Evolutionary conservation across 2,888 invertebrate species (phyloP), one percentile per base, ranked within the genome.

Genomic region (Apeira syringaria): DNA sequence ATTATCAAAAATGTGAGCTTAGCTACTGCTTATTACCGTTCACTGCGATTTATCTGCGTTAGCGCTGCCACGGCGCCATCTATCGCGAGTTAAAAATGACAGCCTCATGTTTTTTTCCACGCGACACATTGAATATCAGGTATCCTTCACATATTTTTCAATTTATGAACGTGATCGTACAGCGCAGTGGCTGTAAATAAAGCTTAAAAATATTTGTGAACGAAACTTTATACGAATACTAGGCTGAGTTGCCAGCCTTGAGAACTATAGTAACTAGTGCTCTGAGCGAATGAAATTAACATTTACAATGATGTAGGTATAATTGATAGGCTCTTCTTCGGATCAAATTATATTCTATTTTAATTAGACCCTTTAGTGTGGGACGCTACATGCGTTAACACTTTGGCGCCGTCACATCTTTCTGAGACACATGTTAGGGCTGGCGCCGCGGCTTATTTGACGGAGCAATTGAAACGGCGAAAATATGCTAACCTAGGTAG

Each of bases 121-220:
- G 66, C 73, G 70, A 72, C 79, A 73, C 74, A 79, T 77, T 77
- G 75, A 77, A 81, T 80, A 80, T 77, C 66, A 57, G 59, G 64
- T 69, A 44, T 72, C 76, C 76, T 82, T 81, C 78, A 80, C 80
- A 82, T 82, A 82, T 80, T 83, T 84, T 82, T 84, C 82, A 84
- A 84, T 79, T 81, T 71, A 62, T 56, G 51, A 59, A 59, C 73
- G 65, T 63, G 65, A 72, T 74, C 65, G 70, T 67, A 67, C 65
- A 64, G 58, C 61, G 61, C 55, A 11, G 51, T 37, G 55, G 61
- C 63, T 72, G 68, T 76, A 76, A 74, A 79, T 74, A 74, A 68
- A 64, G 66, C 64, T 70, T 67, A 65, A 60, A 56, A 65, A 70
- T 65, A 71, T 70, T 68, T 68, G 61, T 63, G 58, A 46, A 31